Base-by-base conservation (phyloP, 2,888 invertebrate genomes). In the Drosophila flavopinicola region DNA sequence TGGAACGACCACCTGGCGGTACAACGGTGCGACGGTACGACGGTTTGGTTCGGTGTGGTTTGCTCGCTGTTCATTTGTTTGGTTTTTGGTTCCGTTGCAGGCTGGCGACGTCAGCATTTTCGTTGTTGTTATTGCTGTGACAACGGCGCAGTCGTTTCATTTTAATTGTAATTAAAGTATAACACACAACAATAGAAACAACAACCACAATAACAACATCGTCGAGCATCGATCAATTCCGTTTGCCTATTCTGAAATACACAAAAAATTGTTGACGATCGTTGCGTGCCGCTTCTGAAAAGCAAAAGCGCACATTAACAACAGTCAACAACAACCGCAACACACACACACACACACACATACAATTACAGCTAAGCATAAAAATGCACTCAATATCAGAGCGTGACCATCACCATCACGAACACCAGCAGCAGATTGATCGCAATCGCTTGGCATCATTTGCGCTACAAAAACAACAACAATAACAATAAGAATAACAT, bases 151-250 rank as follows among this genome's bases (percentile, higher is more conserved):
- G 49, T 29, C 57, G 65, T 56, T 49, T 66, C 57, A 58, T 41
- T 63, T 70, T 66, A 75, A 76, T 76, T 74, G 67, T 76, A 76
- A 64, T 74, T 74, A 74, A 57, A 66, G 52, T 59, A 63, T 53
- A 56, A 56, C 39, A 66, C 56, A 41, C 37, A 65, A 52, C 24
- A 53, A 45, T 24, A 32, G 37, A 42, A 60, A 47, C 20, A 63
- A 23, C 25, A 61, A 38, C 33, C 37, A 52, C 29, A 39, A 37
- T 37, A 41, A 23, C 29, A 56, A 24, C 24, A 33, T 57, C 49
- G 30, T 10, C 32, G 25, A 41, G 32, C 65, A 57, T 39, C 61
- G 67, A 67, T 67, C 61, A 68, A 61, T 56, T 67, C 45, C 41
- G 39, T 29, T 57, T 54, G 67, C 39, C 67, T 35, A 45, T 64